These are phyloP conservation scores for Chironomus tepperi DNA, from an alignment of 1,140 invertebrate species.

Conservation along the genomic window DNA sequence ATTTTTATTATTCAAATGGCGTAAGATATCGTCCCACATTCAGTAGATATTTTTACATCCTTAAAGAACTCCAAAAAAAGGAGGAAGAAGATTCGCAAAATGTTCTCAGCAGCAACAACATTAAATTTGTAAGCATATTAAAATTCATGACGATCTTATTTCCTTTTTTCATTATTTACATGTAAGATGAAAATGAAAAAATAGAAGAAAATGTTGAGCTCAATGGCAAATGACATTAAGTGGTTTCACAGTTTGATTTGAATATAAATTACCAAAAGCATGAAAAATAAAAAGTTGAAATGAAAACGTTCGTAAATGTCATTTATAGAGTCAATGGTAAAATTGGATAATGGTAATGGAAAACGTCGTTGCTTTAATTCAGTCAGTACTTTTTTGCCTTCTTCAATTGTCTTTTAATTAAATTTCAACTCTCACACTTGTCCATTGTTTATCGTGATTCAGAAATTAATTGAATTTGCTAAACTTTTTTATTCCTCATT, in stretches of 20 bases:
- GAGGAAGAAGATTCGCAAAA: too few species aligned
- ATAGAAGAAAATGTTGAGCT: neutral
- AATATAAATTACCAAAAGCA: conserved; percentile 12
- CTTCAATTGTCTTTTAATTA: conserved; percentile 21
- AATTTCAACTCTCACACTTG: neutral
- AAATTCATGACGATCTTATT: neutral
- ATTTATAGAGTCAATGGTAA: neutral
- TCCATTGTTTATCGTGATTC: neutral
- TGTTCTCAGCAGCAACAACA: neutral
- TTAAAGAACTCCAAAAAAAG: too few species aligned
- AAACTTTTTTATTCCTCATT: neutral
- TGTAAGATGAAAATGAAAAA: neutral
- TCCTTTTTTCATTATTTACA: neutral
- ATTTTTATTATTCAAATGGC: too few species aligned
- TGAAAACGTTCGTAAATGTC: neutral
- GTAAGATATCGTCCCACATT: too few species aligned
- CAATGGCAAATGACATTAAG: conserved; percentile 17
- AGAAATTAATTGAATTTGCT: conserved; percentile 16
- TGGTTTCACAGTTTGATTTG: conserved; percentile 18
- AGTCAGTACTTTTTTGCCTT: neutral
- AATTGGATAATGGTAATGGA: neutral
- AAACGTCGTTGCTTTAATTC: neutral
- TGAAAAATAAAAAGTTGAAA: too few species aligned
- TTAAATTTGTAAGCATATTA: neutral
- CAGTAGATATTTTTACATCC: too few species aligned